phyloP scores from a whole-genome alignment of 2,113 vertebrate genomes.

The Meles meles region DNA sequence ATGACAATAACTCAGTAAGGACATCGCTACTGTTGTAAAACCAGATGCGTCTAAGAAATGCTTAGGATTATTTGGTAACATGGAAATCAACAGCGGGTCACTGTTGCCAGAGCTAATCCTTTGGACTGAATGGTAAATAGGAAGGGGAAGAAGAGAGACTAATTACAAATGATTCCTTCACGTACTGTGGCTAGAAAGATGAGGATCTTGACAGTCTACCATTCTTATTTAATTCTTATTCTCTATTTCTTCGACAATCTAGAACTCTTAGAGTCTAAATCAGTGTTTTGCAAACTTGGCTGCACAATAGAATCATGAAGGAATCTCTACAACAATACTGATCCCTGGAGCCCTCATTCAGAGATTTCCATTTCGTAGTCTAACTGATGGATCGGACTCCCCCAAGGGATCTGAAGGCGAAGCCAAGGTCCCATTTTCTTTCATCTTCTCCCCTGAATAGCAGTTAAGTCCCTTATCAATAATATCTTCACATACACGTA shows the following conservation, averaged over 20 bases:
- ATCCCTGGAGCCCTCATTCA: background rate
- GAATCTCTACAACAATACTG: background rate
- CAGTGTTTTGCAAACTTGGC: background rate
- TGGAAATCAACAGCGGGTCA: background rate
- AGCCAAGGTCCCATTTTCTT: background rate
- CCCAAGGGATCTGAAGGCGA: background rate
- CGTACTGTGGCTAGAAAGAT: background rate
- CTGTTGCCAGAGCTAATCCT: background rate
- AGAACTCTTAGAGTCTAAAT: background rate
- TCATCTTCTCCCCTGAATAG: background rate
- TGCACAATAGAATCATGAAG: background rate
- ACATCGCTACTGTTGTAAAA: background rate
- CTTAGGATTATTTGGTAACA: background rate
- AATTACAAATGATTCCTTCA: background rate
- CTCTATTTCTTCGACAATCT: background rate
- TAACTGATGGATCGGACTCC: background rate
- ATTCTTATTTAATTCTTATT: background rate
- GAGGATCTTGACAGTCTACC: background rate
- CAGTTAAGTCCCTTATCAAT: background rate
- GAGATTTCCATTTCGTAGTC: background rate
- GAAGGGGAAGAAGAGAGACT: background rate
- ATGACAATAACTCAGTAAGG: background rate
- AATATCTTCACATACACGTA: background rate
- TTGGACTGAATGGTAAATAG: background rate
- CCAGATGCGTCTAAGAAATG: background rate